These are phyloP conservation scores for Anthrax anthrax DNA, from an alignment of 2,888 invertebrate species.

Conservation along the genomic window DNA sequence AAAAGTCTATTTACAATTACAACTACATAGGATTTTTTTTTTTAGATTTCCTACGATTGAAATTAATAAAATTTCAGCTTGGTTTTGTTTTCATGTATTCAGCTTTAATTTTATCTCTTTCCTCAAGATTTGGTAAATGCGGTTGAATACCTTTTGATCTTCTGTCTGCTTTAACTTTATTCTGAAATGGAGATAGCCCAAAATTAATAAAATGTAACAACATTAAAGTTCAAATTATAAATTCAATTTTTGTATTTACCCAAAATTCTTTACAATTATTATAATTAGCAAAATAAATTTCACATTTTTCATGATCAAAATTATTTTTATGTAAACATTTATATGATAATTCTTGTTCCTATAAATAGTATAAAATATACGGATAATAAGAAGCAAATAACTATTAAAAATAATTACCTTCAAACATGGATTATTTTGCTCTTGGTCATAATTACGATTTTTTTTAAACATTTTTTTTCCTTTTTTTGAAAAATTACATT, in stretches of 20 bases:
- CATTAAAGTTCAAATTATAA: no score
- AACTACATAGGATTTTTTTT: no score
- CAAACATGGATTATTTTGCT: constrained; percentile 30
- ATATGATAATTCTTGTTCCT: constrained; percentile 60
- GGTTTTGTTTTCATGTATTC: constrained; percentile 39
- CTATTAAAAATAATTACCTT: constrained; percentile 18
- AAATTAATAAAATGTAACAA: no score
- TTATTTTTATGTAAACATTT: constrained; percentile 56
- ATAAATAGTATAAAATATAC: constrained; percentile 14
- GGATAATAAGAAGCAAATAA: not conserved
- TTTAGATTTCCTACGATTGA: no score
- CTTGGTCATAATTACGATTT: constrained; percentile 7
- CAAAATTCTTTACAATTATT: constrained; percentile 68
- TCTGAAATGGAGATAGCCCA: constrained; percentile 39
- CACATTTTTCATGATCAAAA: constrained; percentile 51
- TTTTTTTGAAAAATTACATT: not conserved
- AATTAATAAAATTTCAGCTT: constrained; percentile 6
- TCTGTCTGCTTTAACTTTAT: constrained; percentile 43
- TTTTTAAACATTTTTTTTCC: not conserved
- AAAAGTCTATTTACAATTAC: no score
- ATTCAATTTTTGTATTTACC: no score
- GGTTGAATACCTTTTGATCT: constrained; percentile 49
- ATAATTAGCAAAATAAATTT: constrained; percentile 57
- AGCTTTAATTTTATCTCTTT: constrained; percentile 50
- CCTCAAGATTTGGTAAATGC: constrained; percentile 51